Evolutionary conservation across 2,113 vertebrate species (phyloP).

Genomic region (Nannospalax galili): DNA sequence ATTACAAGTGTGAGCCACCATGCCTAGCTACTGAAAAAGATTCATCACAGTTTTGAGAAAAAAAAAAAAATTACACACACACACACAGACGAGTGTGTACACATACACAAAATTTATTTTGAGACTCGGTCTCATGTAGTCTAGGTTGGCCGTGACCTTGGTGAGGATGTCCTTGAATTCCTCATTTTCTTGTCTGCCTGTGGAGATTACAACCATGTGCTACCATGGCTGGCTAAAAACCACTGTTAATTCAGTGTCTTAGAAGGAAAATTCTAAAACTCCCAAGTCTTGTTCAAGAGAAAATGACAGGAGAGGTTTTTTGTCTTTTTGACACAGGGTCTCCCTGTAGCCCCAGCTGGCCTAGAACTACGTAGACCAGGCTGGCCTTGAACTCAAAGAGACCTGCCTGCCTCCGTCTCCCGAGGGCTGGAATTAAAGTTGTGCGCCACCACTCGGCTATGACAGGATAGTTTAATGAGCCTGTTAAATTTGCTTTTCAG

Average conservation of each 20-base stretch:
- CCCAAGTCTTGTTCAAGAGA: neutral
- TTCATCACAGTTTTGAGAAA: neutral
- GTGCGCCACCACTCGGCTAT: no score
- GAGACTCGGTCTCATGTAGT: neutral
- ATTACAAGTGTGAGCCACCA: neutral
- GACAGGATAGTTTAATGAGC: neutral
- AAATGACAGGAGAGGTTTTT: no score
- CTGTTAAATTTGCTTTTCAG: neutral
- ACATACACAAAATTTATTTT: neutral
- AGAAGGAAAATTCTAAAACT: slow-evolving; percentile 25
- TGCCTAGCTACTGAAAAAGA: neutral
- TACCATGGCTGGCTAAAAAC: neutral
- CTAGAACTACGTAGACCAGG: no score
- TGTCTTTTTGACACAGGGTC: no score
- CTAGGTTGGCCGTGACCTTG: neutral
- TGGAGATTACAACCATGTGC: neutral
- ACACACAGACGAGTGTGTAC: neutral
- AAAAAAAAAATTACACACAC: neutral
- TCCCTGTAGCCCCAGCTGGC: no score
- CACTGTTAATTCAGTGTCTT: neutral
- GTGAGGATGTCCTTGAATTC: neutral
- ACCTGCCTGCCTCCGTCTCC: no score
- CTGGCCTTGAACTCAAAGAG: no score
- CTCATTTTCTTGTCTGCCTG: neutral
- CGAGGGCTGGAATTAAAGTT: no score